Base-by-base conservation (phyloP, 2,888 invertebrate genomes). In the Ochlodes sylvanus region DNA sequence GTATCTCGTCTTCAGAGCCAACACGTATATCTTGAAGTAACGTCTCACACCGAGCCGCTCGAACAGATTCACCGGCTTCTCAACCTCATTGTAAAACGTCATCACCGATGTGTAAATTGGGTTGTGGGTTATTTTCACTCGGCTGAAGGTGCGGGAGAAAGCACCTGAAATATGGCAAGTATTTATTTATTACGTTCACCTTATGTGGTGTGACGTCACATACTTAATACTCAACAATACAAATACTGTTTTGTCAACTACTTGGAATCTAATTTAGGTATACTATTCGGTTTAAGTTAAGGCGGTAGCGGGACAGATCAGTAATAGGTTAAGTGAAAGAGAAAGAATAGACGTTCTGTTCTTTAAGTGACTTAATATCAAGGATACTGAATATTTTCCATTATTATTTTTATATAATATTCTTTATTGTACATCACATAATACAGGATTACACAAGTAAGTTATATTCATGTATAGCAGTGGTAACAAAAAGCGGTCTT, bases 191-290 rank as follows among this genome's bases (percentile, higher is more conserved):
- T 4, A 27, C 27, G 3, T 27, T 17, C 34, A 57, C 64, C 72
- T 73, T 70, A 71, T 69, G 57, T 65, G 62, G 70, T 62, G 47
- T 47, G 19, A 64, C 63, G 42, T 52, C 61, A 61, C 47, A 32
- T n/a, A n/a, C n/a, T n/a, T n/a, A 42, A 41, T 56, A 55, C 17
- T 10, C 57, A 50, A n/a, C 87, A 86, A 87, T 88, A 89, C 82
- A 87, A 88, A 85, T 85, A 84, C 82, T 84, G 83, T 85, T 87
- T 82, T 79, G 83, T 85, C 84, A 85, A 85, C 87, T 89, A 87
- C 87, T 88, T 87, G 79, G 86, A 89, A 91, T 89, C 90, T 89
- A 89, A 91, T 91, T 91, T 90, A 88, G 89, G 86, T 88, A 86
- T 79, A 78, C 82, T 80, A 76, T 67, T 67, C 61, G 78, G 74